Evolutionary conservation across 1,140 invertebrate genomes (phyloP).

Genomic region (Rhyacophila brunnea): DNA sequence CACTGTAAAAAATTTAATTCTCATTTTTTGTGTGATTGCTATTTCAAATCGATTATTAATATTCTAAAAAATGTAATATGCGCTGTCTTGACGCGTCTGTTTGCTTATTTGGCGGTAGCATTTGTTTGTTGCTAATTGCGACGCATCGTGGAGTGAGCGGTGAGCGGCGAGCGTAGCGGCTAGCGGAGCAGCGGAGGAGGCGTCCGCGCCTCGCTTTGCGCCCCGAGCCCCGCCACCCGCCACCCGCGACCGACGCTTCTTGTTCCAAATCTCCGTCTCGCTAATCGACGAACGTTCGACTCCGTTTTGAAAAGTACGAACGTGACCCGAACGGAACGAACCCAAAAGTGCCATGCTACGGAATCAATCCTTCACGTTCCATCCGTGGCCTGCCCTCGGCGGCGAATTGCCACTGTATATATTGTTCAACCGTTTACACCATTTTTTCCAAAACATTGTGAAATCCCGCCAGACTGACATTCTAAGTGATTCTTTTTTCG

Average conservation of each 20-base stretch:
- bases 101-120: constrained; percentile 20
- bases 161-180: constrained; percentile 32
- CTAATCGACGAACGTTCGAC: constrained; percentile 17
- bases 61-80: constrained; percentile 8
- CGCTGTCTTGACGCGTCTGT: constrained; percentile 8
- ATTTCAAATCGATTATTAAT: constrained; percentile 23
- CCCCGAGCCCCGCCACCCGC: constrained; percentile 29
- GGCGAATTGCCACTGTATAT: constrained; percentile 23
- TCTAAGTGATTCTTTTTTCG: not conserved
- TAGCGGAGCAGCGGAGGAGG: constrained; percentile 12
- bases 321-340: not conserved
- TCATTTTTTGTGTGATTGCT: constrained; percentile 32
- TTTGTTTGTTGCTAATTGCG: constrained; percentile 13
- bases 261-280: constrained; percentile 37
- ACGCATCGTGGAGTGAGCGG: constrained; percentile 17
- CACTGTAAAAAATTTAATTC: constrained; percentile 28
- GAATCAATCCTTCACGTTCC: constrained; percentile 9
- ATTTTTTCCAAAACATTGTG: constrained; percentile 14
- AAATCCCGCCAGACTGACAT: constrained; percentile 1
- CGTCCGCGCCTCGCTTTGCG: constrained; percentile 40
- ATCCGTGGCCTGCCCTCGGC: constrained; percentile 21
- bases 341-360: constrained; percentile 26
- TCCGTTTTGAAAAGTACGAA: not conserved
- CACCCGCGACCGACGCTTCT: constrained; percentile 22
- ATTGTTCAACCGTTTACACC: constrained; percentile 5